These are phyloP conservation scores for Drepana falcataria DNA, from an alignment of 2,888 invertebrate genomes.

Conservation along the genomic window DNA sequence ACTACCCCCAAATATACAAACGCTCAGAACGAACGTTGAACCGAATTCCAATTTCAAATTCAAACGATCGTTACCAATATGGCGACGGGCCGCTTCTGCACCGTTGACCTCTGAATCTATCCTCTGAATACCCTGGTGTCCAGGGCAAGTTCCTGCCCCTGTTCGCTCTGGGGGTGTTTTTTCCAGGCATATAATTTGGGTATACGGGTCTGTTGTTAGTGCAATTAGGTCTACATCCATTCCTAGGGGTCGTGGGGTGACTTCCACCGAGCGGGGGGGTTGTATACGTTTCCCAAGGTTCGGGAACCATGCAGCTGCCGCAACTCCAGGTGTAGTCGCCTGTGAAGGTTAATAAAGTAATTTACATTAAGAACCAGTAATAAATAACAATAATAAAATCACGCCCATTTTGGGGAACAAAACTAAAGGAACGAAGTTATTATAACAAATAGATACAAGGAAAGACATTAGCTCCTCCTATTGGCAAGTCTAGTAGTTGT, in stretches of 20 bases:
- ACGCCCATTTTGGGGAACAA: neutral
- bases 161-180: conserved; percentile 38
- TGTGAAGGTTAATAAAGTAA: conserved; percentile 23
- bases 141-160: conserved; percentile 63
- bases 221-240: conserved; percentile 61
- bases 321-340: conserved; percentile 60
- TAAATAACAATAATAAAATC: neutral
- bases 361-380: neutral
- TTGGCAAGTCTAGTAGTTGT: too few relatives aligned
- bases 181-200: conserved; percentile 47
- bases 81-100: conserved; percentile 59
- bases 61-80: conserved; percentile 51
- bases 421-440: too few relatives aligned
- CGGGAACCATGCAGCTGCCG: conserved; percentile 52
- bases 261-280: conserved; percentile 46
- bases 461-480: too few relatives aligned
- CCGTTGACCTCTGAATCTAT: conserved; percentile 60
- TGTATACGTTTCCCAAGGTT: conserved; percentile 57
- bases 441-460: too few relatives aligned
- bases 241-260: conserved; percentile 54
- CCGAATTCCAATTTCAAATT: conserved; percentile 12
- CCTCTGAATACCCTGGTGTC: conserved; percentile 57
- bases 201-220: conserved; percentile 39
- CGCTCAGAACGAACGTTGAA: conserved; percentile 19
- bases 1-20: conserved; percentile 2